Conservation (phyloP, 2,888 invertebrate species). For the Eumacrocentrus americanus region DNA sequence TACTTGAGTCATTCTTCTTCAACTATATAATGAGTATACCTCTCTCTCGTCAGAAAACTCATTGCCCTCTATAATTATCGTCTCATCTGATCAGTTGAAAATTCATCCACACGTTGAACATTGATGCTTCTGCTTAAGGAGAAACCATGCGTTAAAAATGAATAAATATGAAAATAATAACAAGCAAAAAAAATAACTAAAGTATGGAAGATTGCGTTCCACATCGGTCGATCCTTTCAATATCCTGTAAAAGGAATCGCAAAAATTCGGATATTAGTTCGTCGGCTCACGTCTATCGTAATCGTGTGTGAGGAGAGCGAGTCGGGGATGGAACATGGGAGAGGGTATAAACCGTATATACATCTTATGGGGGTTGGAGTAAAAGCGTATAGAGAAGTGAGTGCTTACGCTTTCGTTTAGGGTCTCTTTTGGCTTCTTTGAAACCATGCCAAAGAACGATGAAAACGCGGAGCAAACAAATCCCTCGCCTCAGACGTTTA, state of each 20-base stretch:
- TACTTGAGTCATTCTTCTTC: not conserved
- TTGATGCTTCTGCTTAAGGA: no score
- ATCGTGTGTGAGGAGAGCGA: conserved; percentile 48
- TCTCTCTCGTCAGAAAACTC: no score
- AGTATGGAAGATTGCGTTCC: conserved; percentile 36
- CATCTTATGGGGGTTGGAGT: not conserved
- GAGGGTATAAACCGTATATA: conserved; percentile 1
- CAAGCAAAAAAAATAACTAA: no score
- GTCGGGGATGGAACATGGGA: no score
- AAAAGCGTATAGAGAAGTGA: conserved; percentile 23
- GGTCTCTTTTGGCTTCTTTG: conserved; percentile 36
- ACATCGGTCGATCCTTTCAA: conserved; percentile 42
- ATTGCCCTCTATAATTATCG: no score
- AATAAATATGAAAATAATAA: not conserved
- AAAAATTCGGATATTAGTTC: conserved; percentile 57
- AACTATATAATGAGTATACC: no score
- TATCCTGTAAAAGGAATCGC: conserved; percentile 53
- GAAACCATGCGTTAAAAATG: no score
- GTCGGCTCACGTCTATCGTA: conserved; percentile 47
- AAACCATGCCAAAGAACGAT: conserved; percentile 43
- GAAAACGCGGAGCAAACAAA: conserved; percentile 42
- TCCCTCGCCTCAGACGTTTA: conserved; percentile 52
- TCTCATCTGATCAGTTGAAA: no score
- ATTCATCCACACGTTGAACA: no score
- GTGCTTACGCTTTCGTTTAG: conserved; percentile 20